A percentile compares a stretch with the other conserved stretches of the same genome.
phyloP scores from a whole-genome alignment of 1,140 invertebrate species.

The Halictus rubicundus region DNA sequence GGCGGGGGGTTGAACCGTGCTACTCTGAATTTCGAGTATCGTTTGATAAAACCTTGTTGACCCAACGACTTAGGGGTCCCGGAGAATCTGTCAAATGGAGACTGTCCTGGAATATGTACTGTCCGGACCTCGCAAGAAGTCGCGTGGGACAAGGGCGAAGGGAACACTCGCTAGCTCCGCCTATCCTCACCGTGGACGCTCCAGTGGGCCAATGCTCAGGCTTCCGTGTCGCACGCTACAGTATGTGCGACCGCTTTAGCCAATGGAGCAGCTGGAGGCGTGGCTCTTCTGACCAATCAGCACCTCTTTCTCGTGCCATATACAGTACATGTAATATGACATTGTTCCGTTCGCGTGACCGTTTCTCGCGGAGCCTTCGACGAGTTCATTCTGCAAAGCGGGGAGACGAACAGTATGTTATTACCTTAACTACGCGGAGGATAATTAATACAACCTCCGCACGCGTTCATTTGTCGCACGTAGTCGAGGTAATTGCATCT shows the following conservation, averaged over 20 bases:
- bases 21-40: constrained; percentile 7
- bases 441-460: constrained; percentile 5
- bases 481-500: not conserved
- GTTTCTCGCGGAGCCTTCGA: not conserved
- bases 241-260: too few relatives aligned
- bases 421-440: not conserved
- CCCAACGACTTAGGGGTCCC: constrained; percentile 12
- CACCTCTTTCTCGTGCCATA: too few relatives aligned
- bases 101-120: not conserved
- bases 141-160: too few relatives aligned
- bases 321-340: too few relatives aligned
- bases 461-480: not conserved
- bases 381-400: not conserved
- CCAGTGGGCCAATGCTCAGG: too few relatives aligned
- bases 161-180: too few relatives aligned
- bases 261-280: too few relatives aligned
- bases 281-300: too few relatives aligned
- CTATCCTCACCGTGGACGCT: too few relatives aligned
- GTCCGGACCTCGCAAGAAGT: too few relatives aligned
- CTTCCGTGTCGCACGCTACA: too few relatives aligned
- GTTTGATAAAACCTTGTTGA: not conserved
- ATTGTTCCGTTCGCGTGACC: constrained; percentile 6
- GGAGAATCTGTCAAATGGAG: not conserved
- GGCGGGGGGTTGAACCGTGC: not conserved
- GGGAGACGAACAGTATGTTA: not conserved